Evolutionary conservation across 2,797 vertebrate species (phyloP).

Genomic region (Sus cebifrons): DNA sequence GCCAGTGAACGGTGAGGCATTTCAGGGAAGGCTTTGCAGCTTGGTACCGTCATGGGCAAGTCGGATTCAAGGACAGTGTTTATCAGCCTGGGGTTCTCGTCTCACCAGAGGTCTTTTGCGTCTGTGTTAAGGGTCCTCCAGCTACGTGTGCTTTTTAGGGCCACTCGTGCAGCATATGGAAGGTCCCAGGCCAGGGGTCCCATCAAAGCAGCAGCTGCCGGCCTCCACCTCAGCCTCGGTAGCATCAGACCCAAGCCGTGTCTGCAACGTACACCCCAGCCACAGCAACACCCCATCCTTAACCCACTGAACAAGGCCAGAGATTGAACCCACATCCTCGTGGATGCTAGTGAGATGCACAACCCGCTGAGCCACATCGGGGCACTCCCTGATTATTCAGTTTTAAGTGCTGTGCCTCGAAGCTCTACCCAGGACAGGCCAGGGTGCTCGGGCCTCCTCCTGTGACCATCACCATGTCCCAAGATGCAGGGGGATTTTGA

Average conservation of each 20-base stretch:
- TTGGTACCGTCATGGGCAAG: neutral
- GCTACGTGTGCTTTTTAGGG: too few species aligned
- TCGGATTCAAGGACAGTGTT: neutral
- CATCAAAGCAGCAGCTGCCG: too few species aligned
- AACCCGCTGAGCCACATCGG: too few species aligned
- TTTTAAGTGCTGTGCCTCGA: neutral
- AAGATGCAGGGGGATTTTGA: neutral
- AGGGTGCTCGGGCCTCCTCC: fast-evolving
- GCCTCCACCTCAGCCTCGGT: too few species aligned
- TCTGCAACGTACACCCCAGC: too few species aligned
- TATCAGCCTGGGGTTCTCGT: neutral
- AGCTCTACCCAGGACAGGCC: neutral
- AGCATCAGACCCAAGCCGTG: too few species aligned
- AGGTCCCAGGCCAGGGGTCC: too few species aligned
- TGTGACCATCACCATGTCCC: fast-evolving
- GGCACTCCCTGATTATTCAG: neutral
- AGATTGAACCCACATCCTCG: too few species aligned
- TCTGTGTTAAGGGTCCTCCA: neutral
- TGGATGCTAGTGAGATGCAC: too few species aligned
- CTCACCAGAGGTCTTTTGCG: neutral
- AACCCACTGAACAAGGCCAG: too few species aligned
- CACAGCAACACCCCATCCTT: too few species aligned
- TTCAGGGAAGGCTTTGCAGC: neutral
- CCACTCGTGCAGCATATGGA: too few species aligned
- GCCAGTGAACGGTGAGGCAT: neutral